phyloP scores from a whole-genome alignment of 2,888 invertebrate species.

The Lottia gigantea region DNA sequence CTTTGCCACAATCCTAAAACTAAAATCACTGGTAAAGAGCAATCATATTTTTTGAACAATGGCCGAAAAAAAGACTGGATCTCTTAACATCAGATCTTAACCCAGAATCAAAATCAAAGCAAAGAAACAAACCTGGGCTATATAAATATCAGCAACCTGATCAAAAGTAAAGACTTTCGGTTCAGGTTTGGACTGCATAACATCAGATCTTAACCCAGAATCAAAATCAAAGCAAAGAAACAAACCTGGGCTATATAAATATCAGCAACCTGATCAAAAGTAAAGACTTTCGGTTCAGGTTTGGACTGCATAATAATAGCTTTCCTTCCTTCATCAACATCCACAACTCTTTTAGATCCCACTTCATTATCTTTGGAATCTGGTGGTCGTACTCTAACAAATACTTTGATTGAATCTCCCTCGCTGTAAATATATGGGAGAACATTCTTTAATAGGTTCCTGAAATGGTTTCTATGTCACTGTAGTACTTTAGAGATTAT shows the following conservation, averaged over 20 bases:
- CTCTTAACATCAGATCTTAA: too few species aligned
- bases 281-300: slow-evolving; percentile 57
- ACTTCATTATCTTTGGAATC: slow-evolving; percentile 39
- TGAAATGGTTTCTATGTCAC: too few species aligned
- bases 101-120: too few species aligned
- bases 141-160: slow-evolving; percentile 55
- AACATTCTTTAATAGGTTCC: background rate
- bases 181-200: slow-evolving; percentile 54
- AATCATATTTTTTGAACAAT: too few species aligned
- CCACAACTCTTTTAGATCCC: slow-evolving; percentile 37
- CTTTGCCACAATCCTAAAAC: too few species aligned
- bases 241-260: slow-evolving; percentile 56
- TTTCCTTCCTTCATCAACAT: slow-evolving; percentile 43
- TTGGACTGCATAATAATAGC: slow-evolving; percentile 52
- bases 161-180: slow-evolving; percentile 61
- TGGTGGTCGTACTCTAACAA: slow-evolving; percentile 61
- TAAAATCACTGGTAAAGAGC: too few species aligned
- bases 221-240: too few species aligned
- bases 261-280: slow-evolving; percentile 63
- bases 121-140: slow-evolving; percentile 51
- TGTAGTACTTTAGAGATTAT: too few species aligned
- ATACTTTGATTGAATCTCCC: slow-evolving; percentile 61
- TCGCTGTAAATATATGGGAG: slow-evolving; percentile 35
- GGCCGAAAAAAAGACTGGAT: too few species aligned
- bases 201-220: too few species aligned